A percentile compares a stretch with the other conserved stretches of the same genome.
Conservation (phyloP, 2,888 invertebrate genomes). For the Drosophila differens region DNA sequence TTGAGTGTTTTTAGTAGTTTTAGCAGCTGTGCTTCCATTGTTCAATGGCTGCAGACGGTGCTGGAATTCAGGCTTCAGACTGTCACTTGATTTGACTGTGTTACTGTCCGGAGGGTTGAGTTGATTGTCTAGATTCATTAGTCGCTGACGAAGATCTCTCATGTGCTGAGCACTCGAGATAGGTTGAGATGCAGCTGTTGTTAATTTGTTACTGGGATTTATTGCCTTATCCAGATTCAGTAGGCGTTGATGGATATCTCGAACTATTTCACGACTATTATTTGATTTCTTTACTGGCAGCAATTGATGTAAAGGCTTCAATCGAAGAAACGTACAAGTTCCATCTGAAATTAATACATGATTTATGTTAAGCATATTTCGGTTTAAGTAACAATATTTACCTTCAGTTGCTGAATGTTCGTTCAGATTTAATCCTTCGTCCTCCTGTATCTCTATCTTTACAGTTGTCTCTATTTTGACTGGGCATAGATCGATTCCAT, state of each 20-base stretch:
- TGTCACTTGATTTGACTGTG: background rate
- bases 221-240: conserved; percentile 10
- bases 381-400: background rate
- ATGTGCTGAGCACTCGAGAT: conserved; percentile 16
- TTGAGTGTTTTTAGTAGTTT: background rate
- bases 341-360: background rate
- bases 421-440: background rate
- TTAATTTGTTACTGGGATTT: background rate
- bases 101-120: background rate
- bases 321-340: background rate
- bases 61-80: background rate
- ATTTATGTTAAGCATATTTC: background rate
- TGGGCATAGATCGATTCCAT: conserved; percentile 30
- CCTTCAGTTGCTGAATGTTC: background rate
- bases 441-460: background rate
- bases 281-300: conserved; percentile 12
- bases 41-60: background rate
- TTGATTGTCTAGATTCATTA: conserved; percentile 23
- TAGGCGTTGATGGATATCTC: conserved; percentile 16
- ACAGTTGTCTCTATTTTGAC: conserved; percentile 10
- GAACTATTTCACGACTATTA: conserved; percentile 17
- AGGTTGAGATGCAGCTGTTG: background rate
- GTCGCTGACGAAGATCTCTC: conserved; percentile 33
- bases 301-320: background rate
- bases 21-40: background rate